These are phyloP conservation scores for Sarcoramphus papa DNA, from an alignment of 2,797 vertebrate species.

Conservation along the genomic window DNA sequence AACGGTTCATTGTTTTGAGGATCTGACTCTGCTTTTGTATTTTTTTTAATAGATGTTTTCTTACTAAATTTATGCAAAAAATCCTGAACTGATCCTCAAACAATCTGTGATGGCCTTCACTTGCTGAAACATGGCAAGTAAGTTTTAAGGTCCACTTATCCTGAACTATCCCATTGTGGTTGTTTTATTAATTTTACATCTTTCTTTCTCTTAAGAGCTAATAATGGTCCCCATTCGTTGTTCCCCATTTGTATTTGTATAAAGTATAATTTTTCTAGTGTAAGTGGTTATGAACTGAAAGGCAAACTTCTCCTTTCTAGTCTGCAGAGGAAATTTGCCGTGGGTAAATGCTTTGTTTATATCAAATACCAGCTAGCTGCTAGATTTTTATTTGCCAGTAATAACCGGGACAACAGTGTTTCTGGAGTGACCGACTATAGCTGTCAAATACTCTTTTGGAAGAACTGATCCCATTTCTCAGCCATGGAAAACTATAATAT, in stretches of 20 bases:
- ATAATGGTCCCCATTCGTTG: not conserved
- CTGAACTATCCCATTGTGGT: not conserved
- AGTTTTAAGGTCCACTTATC: not conserved
- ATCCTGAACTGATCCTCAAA: not conserved
- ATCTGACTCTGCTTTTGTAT: not conserved
- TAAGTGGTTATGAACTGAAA: not conserved
- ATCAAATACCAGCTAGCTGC: not conserved
- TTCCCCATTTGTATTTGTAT: not conserved
- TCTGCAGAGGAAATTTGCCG: not conserved
- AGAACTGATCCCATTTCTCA: conserved; percentile 7
- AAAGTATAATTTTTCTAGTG: not conserved
- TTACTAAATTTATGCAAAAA: not conserved
- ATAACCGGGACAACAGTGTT: not conserved
- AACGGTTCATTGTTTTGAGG: not conserved
- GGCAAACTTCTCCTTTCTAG: not conserved
- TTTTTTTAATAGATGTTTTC: not conserved
- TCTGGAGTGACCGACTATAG: not conserved
- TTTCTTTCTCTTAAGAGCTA: not conserved
- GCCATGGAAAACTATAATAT: not conserved
- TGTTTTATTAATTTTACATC: not conserved
- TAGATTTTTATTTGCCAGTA: not conserved
- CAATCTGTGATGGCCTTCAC: not conserved
- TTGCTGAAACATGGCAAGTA: not conserved
- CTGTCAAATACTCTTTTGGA: conserved; percentile 10
- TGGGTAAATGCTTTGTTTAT: not conserved